Conservation (phyloP, 2,888 invertebrate genomes). For the Tuberolachnus salignus region DNA sequence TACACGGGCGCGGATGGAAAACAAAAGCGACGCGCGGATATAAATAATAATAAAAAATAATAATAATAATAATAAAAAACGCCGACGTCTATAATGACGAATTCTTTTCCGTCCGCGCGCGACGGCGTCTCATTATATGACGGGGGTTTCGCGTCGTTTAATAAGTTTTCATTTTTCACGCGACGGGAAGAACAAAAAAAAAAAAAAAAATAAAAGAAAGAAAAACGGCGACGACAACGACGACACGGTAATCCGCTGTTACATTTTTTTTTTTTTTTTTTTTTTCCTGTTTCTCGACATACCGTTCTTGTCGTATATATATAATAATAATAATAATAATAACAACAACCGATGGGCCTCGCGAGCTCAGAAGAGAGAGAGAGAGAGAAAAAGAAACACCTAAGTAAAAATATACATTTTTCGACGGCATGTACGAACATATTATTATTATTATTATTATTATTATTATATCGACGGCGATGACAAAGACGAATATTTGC, state of each 20-base stretch:
- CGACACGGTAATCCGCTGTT: background rate
- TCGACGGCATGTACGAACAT: no score
- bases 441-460: no score
- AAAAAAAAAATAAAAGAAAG: no score
- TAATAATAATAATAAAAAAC: no score
- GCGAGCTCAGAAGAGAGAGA: no score
- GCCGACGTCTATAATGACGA: constrained; percentile 23
- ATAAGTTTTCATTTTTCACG: constrained; percentile 24
- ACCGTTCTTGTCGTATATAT: background rate
- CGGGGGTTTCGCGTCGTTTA: background rate
- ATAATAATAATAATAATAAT: background rate
- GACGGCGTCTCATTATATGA: background rate
- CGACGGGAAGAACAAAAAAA: background rate
- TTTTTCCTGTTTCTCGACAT: background rate
- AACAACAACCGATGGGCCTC: background rate
- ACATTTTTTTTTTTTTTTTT: no score
- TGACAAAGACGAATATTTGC: constrained; percentile 50
- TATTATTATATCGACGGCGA: background rate
- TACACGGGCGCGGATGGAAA: background rate
- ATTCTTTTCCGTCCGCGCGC: constrained; percentile 28
- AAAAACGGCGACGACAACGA: constrained; percentile 1
- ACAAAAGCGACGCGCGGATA: no score
- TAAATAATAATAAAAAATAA: no score
- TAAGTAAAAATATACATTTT: no score
- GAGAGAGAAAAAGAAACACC: no score